These are phyloP conservation scores for Epizoanthus scotinus DNA, from an alignment of 92 coral and sea anemone genomes.

Conservation along the genomic window DNA sequence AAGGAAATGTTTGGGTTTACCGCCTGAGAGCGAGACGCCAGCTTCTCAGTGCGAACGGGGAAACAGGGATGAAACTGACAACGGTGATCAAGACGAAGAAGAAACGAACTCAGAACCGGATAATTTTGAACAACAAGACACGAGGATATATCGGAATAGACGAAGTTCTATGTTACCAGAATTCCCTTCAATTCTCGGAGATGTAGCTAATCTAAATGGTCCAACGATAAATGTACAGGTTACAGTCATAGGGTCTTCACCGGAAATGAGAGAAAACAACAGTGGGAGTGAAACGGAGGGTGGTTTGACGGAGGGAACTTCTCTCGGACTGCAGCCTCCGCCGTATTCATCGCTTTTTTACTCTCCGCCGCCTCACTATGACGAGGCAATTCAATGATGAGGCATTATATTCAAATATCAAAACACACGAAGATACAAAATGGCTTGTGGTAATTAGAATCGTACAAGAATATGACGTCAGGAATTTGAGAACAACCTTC, in stretches of 20 bases:
- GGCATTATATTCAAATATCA: not conserved
- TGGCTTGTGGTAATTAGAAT: not conserved
- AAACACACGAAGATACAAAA: not conserved
- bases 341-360: slow-evolving; percentile 27
- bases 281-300: not conserved
- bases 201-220: not conserved
- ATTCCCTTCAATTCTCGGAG: slow-evolving; percentile 10
- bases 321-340: slow-evolving; percentile 2
- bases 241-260: slow-evolving; percentile 1
- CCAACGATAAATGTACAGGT: slow-evolving; percentile 9
- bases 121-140: slow-evolving; percentile 25
- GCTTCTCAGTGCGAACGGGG: not conserved
- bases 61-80: not conserved
- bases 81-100: slow-evolving; percentile 7
- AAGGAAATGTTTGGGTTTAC: slow-evolving; percentile 2
- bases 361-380: slow-evolving; percentile 25
- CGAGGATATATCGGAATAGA: slow-evolving; percentile 31
- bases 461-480: not conserved
- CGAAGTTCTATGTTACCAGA: slow-evolving; percentile 3
- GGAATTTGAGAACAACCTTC: not conserved
- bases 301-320: not conserved
- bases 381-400: slow-evolving; percentile 15
- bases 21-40: not conserved
- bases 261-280: not conserved
- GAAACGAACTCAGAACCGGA: slow-evolving; percentile 6